Base-by-base conservation (phyloP, 23 tunicate genomes). In the Styela plicata region DNA sequence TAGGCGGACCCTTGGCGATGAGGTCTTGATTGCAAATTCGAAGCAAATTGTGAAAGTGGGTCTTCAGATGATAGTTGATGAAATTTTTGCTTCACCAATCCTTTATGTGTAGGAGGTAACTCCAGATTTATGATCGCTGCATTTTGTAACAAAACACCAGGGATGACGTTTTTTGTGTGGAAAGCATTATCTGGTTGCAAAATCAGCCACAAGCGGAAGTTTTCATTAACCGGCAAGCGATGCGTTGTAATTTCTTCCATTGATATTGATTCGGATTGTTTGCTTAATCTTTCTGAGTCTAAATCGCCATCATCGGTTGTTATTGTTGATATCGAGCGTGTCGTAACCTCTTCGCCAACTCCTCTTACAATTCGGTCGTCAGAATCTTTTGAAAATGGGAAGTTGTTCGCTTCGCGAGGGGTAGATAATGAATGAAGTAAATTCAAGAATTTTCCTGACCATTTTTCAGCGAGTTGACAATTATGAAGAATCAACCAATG, bases 181-280 rank as follows among this genome's bases (percentile, higher is more conserved):
- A 67, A 67, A 16, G 17, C 71, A 1, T 67, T 19, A 24, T 19
- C 13, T 44, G 57, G 57, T 44, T 13, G 57, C 30, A 64, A 35
- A 31, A 91, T 69, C 85, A 91, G 35, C 90, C 90, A 91, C 34
- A 91, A 44, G 16, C 97, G 79, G 78, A 91, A 91, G 62, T 83
- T 27, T 34, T 61, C 66, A 64, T 86, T 80, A 63, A 69, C 24
- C 1, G 73, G 2, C 0, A 35, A 7, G 10, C 83, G 73, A 0
- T 21, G 37, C 10, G 52, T 74, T 0, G 23, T 16, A 17, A 64
- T n/a, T 31, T 64, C 74, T 80, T 65, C 74, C 78, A 34, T 1
- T 23, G 1, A n/a, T 1, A 73, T 23, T 5, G n/a, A 76, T 28
- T 36, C 29, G 21, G 35, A 24, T 13, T 24, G 2, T 32, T 63